Percentiles rank a stretch among this genome's conserved stretches.
phyloP scores from a whole-genome alignment of 2,888 invertebrate genomes.

The Phymatocera aterrima region DNA sequence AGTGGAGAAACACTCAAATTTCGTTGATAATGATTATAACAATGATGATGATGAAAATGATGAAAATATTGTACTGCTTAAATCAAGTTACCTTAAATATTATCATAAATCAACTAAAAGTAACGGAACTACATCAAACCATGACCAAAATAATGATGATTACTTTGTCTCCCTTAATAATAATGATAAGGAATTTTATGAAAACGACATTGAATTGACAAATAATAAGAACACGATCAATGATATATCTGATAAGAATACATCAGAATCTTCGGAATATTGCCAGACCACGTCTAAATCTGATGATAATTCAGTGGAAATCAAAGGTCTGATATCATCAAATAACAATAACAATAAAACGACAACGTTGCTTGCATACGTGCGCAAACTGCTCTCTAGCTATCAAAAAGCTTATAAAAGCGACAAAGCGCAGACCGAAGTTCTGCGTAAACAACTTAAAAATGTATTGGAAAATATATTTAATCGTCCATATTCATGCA shows the following conservation, averaged over 20 bases:
- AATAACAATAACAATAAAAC: conserved; percentile 4
- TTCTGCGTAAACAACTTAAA: conserved; percentile 62
- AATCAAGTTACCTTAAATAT: conserved; percentile 41
- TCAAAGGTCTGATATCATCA: conserved; percentile 3
- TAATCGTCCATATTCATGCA: conserved; percentile 44
- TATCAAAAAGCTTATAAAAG: conserved; percentile 58
- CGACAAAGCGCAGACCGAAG: conserved; percentile 55
- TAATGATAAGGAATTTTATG: conserved; percentile 27
- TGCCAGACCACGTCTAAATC: conserved; percentile 14
- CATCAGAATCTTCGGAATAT: conserved; percentile 15
- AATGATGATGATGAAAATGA: no score
- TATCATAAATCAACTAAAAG: conserved; percentile 18
- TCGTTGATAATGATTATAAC: conserved; percentile 57
- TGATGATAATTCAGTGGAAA: conserved; percentile 40
- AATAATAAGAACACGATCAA: not conserved
- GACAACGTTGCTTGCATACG: conserved; percentile 55
- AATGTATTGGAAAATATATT: conserved; percentile 54
- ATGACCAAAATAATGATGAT: conserved; percentile 36
- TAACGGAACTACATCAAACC: conserved; percentile 29
- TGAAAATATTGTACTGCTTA: conserved; percentile 47
- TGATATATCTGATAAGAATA: conserved; percentile 1
- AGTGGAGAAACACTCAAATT: conserved; percentile 60
- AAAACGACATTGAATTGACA: conserved; percentile 20
- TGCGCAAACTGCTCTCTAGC: conserved; percentile 59
- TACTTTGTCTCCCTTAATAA: conserved; percentile 8